Evolutionary conservation across 1,140 invertebrate genomes (phyloP).

Genomic region (Conus betulinus): DNA sequence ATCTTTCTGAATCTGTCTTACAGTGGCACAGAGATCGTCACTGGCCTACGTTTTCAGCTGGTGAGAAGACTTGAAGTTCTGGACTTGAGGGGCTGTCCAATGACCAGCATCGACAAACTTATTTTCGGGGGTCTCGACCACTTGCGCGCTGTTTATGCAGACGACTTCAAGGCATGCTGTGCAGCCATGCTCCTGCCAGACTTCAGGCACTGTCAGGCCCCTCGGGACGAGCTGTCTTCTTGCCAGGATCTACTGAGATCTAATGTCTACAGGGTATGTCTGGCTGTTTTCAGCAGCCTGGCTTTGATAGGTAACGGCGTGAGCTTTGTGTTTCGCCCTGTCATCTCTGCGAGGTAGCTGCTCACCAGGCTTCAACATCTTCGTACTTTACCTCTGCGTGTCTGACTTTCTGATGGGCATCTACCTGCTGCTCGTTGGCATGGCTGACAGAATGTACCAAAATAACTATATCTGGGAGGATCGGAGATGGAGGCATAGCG

Average conservation of each 20-base stretch:
- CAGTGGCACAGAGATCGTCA: background rate
- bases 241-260: background rate
- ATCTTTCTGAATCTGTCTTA: background rate
- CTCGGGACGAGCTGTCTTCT: slow-evolving; percentile 1
- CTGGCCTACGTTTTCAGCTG: background rate
- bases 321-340: background rate
- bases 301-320: background rate
- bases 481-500: background rate
- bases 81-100: background rate
- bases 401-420: slow-evolving; percentile 6
- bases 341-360: background rate
- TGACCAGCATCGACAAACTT: background rate
- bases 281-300: background rate
- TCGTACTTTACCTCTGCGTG: background rate
- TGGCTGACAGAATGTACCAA: slow-evolving; percentile 4
- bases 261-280: background rate
- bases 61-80: background rate
- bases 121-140: slow-evolving; percentile 41
- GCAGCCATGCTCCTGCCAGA: background rate
- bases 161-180: slow-evolving; percentile 50
- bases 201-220: slow-evolving; percentile 44
- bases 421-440: background rate
- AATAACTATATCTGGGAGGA: background rate
- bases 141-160: slow-evolving; percentile 37
- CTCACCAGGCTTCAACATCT: background rate